Evolutionary conservation across 2,888 invertebrate genomes (phyloP).

Genomic region (Noctua fimbriata): DNA sequence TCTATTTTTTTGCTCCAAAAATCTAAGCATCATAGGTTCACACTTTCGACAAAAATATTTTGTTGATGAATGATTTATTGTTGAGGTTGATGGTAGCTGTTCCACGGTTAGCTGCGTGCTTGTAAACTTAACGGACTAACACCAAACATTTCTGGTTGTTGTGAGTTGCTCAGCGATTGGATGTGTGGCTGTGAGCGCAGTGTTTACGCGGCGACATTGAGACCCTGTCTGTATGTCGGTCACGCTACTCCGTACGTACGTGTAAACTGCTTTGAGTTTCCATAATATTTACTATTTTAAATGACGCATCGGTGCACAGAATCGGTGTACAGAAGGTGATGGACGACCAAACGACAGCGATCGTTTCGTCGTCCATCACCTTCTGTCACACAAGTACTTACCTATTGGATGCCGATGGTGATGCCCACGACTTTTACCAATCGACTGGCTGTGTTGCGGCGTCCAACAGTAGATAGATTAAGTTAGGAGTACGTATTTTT

Average conservation of each 20-base stretch:
- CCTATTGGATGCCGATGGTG: not conserved
- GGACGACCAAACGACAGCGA: no score
- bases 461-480: not conserved
- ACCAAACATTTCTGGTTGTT: conserved; percentile 28
- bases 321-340: no score
- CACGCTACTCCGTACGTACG: no score
- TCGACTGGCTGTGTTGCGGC: not conserved
- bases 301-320: conserved; percentile 2
- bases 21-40: not conserved
- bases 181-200: conserved; percentile 1
- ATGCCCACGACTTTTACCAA: not conserved
- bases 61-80: not conserved
- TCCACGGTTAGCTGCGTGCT: not conserved
- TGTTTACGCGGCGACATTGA: conserved; percentile 29
- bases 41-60: not conserved
- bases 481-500: not conserved
- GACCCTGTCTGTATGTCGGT: conserved; percentile 25
- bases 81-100: not conserved
- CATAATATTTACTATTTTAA: conserved; percentile 41
- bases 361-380: not conserved
- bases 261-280: conserved; percentile 46
- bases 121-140: conserved; percentile 27
- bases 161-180: not conserved
- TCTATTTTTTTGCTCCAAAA: not conserved
- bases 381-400: not conserved